Percentiles rank a stretch among this genome's conserved stretches.
Conservation (phyloP, 2,888 invertebrate species). For the Charanyca ferruginea region DNA sequence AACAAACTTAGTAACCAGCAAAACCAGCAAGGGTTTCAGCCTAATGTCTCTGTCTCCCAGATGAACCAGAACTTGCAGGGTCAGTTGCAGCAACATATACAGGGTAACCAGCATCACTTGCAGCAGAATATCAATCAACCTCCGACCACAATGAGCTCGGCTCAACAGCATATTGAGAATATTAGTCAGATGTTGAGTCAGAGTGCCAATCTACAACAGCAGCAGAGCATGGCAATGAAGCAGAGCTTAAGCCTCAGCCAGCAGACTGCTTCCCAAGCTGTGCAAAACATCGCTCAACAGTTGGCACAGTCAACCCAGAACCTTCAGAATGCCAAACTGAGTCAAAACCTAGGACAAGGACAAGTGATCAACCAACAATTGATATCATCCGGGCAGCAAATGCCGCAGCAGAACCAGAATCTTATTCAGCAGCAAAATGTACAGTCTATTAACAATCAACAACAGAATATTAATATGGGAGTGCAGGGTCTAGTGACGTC, state of each 20-base stretch:
- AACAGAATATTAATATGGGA: conserved; percentile 87
- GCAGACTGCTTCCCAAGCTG: conserved; percentile 84
- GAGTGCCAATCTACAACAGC: conserved; percentile 87
- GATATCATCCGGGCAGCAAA: conserved; percentile 88
- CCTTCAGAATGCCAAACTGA: conserved; percentile 87
- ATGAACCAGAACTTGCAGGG: conserved; percentile 84
- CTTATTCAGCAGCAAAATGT: conserved; percentile 87
- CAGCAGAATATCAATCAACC: conserved; percentile 84
- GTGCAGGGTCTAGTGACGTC: conserved; percentile 85
- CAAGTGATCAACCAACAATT: conserved; percentile 87
- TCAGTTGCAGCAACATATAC: conserved; percentile 86
- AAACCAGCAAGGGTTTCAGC: conserved; percentile 83
- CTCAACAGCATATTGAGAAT: conserved; percentile 92
- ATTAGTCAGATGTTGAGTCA: conserved; percentile 91
- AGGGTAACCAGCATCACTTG: conserved; percentile 83
- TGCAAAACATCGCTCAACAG: conserved; percentile 88
- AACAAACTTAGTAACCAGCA: conserved; percentile 77
- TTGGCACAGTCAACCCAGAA: conserved; percentile 87
- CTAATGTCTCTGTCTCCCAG: conserved; percentile 84
- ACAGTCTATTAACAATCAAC: conserved; percentile 84
- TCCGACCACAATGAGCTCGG: conserved; percentile 90
- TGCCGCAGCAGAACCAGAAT: conserved; percentile 83
- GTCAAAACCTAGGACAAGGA: conserved; percentile 83
- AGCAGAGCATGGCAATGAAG: conserved; percentile 87
- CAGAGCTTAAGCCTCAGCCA: conserved; percentile 85